Conservation (phyloP, 2,888 invertebrate species). For the Ctena decussata region DNA sequence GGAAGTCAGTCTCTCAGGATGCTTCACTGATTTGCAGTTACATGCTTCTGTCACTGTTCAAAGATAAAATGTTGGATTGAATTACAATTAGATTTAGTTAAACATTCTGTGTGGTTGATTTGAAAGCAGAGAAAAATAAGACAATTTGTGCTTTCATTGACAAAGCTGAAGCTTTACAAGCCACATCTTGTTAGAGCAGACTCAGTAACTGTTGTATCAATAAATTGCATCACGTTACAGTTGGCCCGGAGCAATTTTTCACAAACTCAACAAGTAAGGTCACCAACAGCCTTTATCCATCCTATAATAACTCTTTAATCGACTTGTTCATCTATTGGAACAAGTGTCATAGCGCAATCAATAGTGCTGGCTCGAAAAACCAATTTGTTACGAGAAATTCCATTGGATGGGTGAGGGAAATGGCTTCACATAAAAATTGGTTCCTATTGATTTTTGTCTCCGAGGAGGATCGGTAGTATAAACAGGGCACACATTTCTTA, state of each 20-base stretch:
- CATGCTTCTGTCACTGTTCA: no score
- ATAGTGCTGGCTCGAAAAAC: neutral
- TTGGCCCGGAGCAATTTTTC: neutral
- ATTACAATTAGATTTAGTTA: no score
- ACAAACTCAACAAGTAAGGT: neutral
- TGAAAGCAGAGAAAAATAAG: no score
- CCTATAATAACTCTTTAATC: constrained; percentile 6
- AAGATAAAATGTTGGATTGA: no score
- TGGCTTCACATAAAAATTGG: constrained; percentile 12
- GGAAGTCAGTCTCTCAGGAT: no score
- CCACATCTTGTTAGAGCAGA: neutral
- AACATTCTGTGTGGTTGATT: no score
- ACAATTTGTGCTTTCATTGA: no score
- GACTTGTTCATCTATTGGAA: constrained; percentile 11
- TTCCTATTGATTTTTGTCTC: neutral
- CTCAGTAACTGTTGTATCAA: neutral
- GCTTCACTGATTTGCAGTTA: no score
- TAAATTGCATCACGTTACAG: constrained; percentile 4
- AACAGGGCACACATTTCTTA: neutral
- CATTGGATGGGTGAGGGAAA: constrained; percentile 14
- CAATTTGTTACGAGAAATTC: constrained; percentile 10
- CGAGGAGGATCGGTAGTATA: neutral
- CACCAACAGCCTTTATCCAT: neutral
- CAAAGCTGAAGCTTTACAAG: no score
- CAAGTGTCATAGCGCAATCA: constrained; percentile 3